These are phyloP conservation scores for Denticeps clupeoides DNA, from an alignment of 2,797 vertebrate species.

Conservation along the genomic window DNA sequence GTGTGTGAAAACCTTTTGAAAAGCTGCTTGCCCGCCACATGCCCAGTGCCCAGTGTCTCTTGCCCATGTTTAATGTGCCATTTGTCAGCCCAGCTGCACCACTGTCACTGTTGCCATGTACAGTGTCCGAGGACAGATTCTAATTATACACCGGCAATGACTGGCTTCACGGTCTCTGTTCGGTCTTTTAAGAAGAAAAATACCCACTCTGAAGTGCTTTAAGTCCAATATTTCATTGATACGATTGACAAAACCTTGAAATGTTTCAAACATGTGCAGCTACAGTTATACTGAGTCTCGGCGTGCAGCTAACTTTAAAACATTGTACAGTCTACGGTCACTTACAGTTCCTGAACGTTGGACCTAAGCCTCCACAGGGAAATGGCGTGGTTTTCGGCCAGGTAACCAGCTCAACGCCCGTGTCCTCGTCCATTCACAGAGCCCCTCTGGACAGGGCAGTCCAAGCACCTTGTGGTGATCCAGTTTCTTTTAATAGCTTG, in stretches of 20 bases:
- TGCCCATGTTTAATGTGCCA: constrained; percentile 5
- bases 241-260: too few species aligned
- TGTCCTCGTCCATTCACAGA: constrained; percentile 43
- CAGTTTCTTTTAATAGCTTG: constrained; percentile 58
- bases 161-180: too few species aligned
- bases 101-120: constrained; percentile 38
- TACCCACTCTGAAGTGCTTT: too few species aligned
- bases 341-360: constrained; percentile 50
- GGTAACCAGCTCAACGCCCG: constrained; percentile 40
- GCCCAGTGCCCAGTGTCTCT: neutral
- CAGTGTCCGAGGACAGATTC: constrained; percentile 46
- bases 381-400: constrained; percentile 43
- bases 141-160: constrained; percentile 57
- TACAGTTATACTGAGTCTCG: too few species aligned
- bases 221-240: too few species aligned
- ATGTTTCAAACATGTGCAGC: too few species aligned
- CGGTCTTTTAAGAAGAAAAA: too few species aligned
- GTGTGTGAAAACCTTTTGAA: neutral
- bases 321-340: constrained; percentile 53
- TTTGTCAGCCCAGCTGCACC: constrained; percentile 19
- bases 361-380: constrained; percentile 48
- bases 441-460: constrained; percentile 17
- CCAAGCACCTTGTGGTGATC: constrained; percentile 26
- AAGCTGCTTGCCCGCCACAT: constrained; percentile 1
- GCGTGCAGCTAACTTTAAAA: too few species aligned